Conservation (phyloP, 2,113 vertebrate genomes). For the Indicator maculatus region DNA sequence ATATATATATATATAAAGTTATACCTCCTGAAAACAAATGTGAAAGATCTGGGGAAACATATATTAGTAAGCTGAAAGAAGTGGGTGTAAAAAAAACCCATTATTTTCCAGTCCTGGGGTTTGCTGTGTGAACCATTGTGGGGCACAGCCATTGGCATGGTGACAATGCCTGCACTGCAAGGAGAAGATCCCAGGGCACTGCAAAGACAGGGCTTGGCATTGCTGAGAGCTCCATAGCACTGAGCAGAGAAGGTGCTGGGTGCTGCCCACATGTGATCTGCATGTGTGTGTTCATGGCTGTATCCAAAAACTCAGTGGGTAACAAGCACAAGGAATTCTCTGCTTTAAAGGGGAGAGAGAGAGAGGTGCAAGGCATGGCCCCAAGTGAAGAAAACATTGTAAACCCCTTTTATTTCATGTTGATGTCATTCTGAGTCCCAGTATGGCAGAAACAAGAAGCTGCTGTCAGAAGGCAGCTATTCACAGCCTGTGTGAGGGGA, state of each 20-base stretch:
- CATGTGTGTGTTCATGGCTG: rapidly evolving
- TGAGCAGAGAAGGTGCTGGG: neutral
- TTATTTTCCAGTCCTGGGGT: neutral
- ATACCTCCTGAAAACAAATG: neutral
- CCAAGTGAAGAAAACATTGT: neutral
- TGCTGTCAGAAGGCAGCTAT: neutral
- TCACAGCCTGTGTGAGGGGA: neutral
- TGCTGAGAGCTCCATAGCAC: rapidly evolving
- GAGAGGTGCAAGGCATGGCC: neutral
- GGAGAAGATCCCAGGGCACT: neutral
- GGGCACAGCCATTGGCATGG: rapidly evolving
- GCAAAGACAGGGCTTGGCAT: neutral
- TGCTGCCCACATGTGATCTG: rapidly evolving
- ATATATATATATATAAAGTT: neutral
- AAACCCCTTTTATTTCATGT: neutral
- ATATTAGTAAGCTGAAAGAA: neutral
- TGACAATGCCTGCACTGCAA: neutral
- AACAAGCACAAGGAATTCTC: neutral
- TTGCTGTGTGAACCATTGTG: neutral
- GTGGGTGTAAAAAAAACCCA: neutral
- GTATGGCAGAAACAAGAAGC: neutral
- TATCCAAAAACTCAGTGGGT: neutral
- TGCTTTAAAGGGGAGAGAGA: neutral
- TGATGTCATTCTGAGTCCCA: too few species aligned
- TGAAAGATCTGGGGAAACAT: neutral